These are phyloP conservation scores for Macrostomum cliftonense DNA, from an alignment of 2,888 invertebrate species.

Conservation along the genomic window DNA sequence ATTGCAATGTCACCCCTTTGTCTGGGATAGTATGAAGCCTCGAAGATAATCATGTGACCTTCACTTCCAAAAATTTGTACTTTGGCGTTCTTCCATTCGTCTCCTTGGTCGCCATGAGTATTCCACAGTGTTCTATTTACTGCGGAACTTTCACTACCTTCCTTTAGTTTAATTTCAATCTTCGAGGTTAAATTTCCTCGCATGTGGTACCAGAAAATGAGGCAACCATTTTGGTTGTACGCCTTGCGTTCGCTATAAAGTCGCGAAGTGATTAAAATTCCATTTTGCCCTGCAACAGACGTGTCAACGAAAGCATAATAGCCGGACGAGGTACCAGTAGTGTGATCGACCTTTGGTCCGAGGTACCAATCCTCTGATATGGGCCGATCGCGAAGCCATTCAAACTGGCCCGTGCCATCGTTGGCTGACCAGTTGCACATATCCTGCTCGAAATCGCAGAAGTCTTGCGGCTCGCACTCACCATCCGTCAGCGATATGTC, in stretches of 20 bases:
- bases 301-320: slow-evolving; percentile 25
- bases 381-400: slow-evolving; percentile 22
- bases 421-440: slow-evolving; percentile 23
- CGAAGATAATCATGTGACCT: slow-evolving; percentile 13
- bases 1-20: slow-evolving; percentile 12
- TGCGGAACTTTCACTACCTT: not conserved
- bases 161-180: not conserved
- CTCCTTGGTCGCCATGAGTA: slow-evolving; percentile 21
- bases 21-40: slow-evolving; percentile 11
- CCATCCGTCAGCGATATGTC: slow-evolving; percentile 24
- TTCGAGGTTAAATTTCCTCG: slow-evolving; percentile 15
- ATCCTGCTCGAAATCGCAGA: slow-evolving; percentile 27
- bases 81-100: slow-evolving; percentile 18
- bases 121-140: not conserved
- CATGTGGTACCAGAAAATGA: slow-evolving; percentile 16
- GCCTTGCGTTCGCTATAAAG: slow-evolving; percentile 17
- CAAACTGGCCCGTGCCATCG: slow-evolving; percentile 18
- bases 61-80: slow-evolving; percentile 7
- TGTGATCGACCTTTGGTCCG: slow-evolving; percentile 19
- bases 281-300: slow-evolving; percentile 13
- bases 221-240: slow-evolving; percentile 5
- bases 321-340: slow-evolving; percentile 16
- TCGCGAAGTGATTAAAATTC: slow-evolving; percentile 17
- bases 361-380: slow-evolving; percentile 15
- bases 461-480: slow-evolving; percentile 18